phyloP scores from a whole-genome alignment of 2,113 vertebrate species.

The Daubentonia madagascariensis region DNA sequence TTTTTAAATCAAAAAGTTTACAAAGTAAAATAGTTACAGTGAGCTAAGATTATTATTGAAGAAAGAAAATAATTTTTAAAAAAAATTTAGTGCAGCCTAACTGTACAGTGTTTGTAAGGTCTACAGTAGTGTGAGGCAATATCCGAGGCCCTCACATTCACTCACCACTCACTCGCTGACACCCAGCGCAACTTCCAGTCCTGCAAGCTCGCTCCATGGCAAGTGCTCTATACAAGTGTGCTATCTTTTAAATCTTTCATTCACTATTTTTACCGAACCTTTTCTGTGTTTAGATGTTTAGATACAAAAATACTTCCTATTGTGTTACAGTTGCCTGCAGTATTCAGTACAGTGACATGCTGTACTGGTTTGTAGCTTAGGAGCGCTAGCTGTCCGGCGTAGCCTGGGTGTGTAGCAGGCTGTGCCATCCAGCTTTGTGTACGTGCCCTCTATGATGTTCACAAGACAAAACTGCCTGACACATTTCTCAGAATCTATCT shows the following conservation, averaged over 20 bases:
- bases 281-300: background rate
- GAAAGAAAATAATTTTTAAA: too few species aligned
- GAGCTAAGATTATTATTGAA: background rate
- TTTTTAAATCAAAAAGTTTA: background rate
- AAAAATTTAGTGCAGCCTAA: too few species aligned
- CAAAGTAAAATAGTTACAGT: background rate
- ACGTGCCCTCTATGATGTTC: background rate
- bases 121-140: background rate
- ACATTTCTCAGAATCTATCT: background rate
- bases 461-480: background rate
- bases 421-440: background rate
- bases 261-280: background rate
- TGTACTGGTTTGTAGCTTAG: background rate
- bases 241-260: background rate
- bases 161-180: background rate
- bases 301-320: too few species aligned
- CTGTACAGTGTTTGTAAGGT: background rate
- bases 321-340: too few species aligned
- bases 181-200: background rate
- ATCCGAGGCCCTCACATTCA: too few species aligned
- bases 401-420: background rate
- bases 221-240: rapidly evolving
- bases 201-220: background rate
- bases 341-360: too few species aligned
- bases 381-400: rapidly evolving